phyloP scores from a whole-genome alignment of 2,888 invertebrate species.

The Andrena fulva region DNA sequence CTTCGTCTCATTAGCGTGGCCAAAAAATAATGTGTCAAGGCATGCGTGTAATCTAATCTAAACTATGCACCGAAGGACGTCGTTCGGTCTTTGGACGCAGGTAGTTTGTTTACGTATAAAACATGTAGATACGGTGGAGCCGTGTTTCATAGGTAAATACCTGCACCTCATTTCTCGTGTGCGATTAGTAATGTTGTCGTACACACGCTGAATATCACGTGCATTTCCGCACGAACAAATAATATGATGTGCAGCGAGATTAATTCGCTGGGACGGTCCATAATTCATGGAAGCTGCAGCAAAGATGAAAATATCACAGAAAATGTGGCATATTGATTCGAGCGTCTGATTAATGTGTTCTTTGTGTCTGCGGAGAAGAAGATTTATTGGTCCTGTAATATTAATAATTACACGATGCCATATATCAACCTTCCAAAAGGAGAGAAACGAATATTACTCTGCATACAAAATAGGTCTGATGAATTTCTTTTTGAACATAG shows the following conservation, averaged over 20 bases:
- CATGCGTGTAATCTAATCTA: neutral
- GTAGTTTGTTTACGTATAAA: neutral
- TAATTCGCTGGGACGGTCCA: slow-evolving; percentile 5
- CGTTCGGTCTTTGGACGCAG: neutral
- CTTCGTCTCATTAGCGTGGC: neutral
- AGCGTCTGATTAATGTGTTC: slow-evolving; percentile 9
- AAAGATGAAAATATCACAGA: neutral
- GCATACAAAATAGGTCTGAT: no score
- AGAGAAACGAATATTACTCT: no score
- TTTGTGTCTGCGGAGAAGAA: neutral
- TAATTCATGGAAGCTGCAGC: slow-evolving; percentile 23
- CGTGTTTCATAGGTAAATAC: neutral
- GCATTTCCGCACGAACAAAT: neutral
- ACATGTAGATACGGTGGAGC: neutral
- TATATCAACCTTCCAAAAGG: neutral
- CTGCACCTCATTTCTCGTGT: neutral
- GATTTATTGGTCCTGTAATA: slow-evolving; percentile 14
- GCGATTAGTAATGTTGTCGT: slow-evolving; percentile 7
- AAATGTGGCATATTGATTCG: slow-evolving; percentile 10
- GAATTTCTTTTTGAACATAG: no score
- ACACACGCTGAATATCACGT: neutral
- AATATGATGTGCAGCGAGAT: slow-evolving; percentile 7
- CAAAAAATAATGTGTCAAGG: neutral
- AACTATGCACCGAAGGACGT: neutral
- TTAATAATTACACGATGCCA: neutral